phyloP scores from a whole-genome alignment of 2,113 vertebrate species.

The Apaloderma vittatum region DNA sequence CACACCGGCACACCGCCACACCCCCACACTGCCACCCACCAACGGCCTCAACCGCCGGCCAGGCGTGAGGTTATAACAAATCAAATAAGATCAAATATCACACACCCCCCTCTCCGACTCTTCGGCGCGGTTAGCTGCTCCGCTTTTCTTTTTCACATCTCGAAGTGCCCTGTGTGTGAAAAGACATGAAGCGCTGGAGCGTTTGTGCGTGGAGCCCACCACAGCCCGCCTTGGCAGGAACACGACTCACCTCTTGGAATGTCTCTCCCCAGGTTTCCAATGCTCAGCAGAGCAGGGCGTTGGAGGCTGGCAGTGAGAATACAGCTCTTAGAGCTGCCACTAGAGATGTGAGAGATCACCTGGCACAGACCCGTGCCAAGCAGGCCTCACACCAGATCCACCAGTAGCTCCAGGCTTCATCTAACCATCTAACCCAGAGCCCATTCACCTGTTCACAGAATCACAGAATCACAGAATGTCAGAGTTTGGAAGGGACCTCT shows the following conservation, averaged over 20 bases:
- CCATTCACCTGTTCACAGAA: too few species aligned
- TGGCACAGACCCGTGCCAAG: too few species aligned
- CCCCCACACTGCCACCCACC: too few species aligned
- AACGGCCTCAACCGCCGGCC: not conserved
- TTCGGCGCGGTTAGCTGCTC: fast-evolving
- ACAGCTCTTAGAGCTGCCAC: not conserved
- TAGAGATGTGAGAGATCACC: fast-evolving
- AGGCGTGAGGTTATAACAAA: too few species aligned
- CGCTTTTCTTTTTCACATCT: too few species aligned
- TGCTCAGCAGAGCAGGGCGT: not conserved
- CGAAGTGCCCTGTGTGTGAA: not conserved
- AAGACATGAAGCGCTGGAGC: not conserved
- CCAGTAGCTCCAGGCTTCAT: not conserved
- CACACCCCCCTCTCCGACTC: too few species aligned
- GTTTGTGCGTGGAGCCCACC: not conserved
- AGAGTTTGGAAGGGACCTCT: too few species aligned
- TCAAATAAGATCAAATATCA: too few species aligned
- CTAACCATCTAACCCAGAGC: not conserved
- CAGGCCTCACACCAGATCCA: not conserved
- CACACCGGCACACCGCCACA: too few species aligned
- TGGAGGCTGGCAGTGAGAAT: fast-evolving
- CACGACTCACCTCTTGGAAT: fast-evolving
- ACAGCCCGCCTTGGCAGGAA: not conserved
- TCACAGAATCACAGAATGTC: too few species aligned
- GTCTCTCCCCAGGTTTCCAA: fast-evolving